Evolutionary conservation across 1,140 invertebrate species (phyloP).

Genomic region (Cyclina sinensis): DNA sequence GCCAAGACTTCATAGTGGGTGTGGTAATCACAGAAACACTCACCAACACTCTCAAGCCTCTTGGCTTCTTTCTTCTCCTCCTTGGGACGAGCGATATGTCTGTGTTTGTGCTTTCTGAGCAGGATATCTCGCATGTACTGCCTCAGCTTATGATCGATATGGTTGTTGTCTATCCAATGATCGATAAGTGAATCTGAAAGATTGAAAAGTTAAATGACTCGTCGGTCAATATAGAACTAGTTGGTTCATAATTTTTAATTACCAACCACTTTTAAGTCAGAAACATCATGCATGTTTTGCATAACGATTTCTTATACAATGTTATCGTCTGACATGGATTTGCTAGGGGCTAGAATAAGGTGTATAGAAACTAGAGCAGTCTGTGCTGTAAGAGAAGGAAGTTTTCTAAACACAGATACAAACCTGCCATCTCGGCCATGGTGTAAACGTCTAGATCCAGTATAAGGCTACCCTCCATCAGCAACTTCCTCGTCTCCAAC

Average conservation of each 20-base stretch:
- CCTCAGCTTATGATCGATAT: slow-evolving; percentile 73
- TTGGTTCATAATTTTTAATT: too few species aligned
- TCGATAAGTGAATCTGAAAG: slow-evolving; percentile 79
- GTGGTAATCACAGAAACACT: slow-evolving; percentile 10
- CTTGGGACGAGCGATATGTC: slow-evolving; percentile 73
- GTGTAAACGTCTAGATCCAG: slow-evolving; percentile 82
- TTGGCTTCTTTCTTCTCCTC: slow-evolving; percentile 46
- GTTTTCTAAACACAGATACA: too few species aligned
- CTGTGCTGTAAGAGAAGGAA: too few species aligned
- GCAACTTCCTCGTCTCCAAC: slow-evolving; percentile 83
- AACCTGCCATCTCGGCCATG: slow-evolving; percentile 80
- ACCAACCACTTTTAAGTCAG: too few species aligned
- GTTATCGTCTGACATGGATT: too few species aligned
- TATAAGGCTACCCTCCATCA: slow-evolving; percentile 82
- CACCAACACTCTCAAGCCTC: slow-evolving; percentile 31
- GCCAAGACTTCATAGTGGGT: neutral
- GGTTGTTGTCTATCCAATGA: slow-evolving; percentile 72
- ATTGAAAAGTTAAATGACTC: too few species aligned
- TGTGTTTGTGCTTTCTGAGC: slow-evolving; percentile 77
- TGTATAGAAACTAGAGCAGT: too few species aligned
- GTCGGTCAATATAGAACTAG: too few species aligned
- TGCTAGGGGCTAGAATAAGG: too few species aligned
- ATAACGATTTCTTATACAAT: too few species aligned
- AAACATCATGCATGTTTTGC: too few species aligned
- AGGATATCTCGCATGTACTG: slow-evolving; percentile 75